Percentiles rank a stretch among this genome's conserved stretches.
Evolutionary conservation across 2,888 invertebrate species (phyloP).

Genomic region (Serrognathus titanus): DNA sequence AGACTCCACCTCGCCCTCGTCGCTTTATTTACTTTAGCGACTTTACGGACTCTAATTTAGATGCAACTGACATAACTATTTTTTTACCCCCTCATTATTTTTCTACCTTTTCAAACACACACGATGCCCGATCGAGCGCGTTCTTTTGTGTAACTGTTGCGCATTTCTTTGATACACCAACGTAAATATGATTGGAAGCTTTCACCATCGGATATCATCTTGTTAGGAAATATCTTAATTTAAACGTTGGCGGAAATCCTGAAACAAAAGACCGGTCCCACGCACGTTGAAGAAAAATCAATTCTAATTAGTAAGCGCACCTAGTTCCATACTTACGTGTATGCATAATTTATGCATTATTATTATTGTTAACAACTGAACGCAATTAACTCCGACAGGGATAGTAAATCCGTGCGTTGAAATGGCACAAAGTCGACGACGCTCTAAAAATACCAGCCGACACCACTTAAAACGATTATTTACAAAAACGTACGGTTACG

Average conservation of each 20-base stretch:
- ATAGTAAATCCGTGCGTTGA: too few species aligned
- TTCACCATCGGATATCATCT: slow-evolving; percentile 16
- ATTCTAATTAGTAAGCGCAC: slow-evolving; percentile 9
- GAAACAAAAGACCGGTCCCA: slow-evolving; percentile 14
- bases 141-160: neutral
- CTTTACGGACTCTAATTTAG: too few species aligned
- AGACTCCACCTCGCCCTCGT: neutral
- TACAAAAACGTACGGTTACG: too few species aligned
- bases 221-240: slow-evolving; percentile 19
- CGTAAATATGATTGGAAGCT: slow-evolving; percentile 5
- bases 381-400: too few species aligned
- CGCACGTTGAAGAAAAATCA: slow-evolving; percentile 13
- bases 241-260: slow-evolving; percentile 19
- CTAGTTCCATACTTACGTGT: slow-evolving; percentile 6
- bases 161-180: neutral
- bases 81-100: too few species aligned
- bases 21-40: slow-evolving; percentile 8
- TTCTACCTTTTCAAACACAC: neutral
- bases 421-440: too few species aligned
- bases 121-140: neutral
- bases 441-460: too few species aligned
- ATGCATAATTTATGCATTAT: slow-evolving; percentile 12
- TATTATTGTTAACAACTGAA: too few species aligned
- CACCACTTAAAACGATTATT: too few species aligned
- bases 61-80: too few species aligned